These are phyloP conservation scores for Acestrorhynchus altus DNA, from an alignment of 2,797 vertebrate genomes.

Conservation along the genomic window DNA sequence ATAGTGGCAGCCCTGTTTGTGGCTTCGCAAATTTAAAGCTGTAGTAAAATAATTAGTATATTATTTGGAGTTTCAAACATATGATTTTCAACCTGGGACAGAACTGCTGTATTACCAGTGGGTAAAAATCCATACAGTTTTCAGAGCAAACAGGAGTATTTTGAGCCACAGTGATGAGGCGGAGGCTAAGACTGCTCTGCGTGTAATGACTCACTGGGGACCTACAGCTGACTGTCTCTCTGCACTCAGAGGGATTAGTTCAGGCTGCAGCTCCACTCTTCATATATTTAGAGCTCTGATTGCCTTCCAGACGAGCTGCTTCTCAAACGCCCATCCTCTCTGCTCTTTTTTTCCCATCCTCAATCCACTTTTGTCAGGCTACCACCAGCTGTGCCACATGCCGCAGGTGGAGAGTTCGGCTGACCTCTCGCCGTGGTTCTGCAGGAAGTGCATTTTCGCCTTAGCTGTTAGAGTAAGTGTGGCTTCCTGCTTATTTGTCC, in stretches of 20 bases:
- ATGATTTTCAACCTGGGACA: conserved; percentile 22
- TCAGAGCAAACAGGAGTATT: conserved; percentile 44
- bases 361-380: conserved; percentile 75
- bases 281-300: conserved; percentile 52
- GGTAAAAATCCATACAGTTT: conserved; percentile 18
- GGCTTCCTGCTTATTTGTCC: background rate
- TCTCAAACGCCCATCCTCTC: conserved; percentile 20
- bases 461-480: conserved; percentile 90
- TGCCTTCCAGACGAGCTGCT: conserved; percentile 35
- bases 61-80: conserved; percentile 2
- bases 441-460: conserved; percentile 93
- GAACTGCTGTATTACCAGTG: conserved; percentile 27
- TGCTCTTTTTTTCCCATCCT: conserved; percentile 22
- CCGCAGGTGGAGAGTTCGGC: conserved; percentile 81
- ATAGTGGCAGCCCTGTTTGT: background rate
- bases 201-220: background rate
- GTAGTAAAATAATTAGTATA: background rate
- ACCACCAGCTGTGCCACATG: conserved; percentile 93
- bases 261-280: conserved; percentile 37
- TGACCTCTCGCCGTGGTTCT: conserved; percentile 87
- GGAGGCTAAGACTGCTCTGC: conserved; percentile 35
- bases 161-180: conserved; percentile 42
- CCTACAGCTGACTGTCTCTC: conserved; percentile 29
- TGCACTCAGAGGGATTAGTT: conserved; percentile 39
- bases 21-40: background rate